These are phyloP conservation scores for Polietes domitor DNA, from an alignment of 2,888 invertebrate genomes.

Conservation along the genomic window DNA sequence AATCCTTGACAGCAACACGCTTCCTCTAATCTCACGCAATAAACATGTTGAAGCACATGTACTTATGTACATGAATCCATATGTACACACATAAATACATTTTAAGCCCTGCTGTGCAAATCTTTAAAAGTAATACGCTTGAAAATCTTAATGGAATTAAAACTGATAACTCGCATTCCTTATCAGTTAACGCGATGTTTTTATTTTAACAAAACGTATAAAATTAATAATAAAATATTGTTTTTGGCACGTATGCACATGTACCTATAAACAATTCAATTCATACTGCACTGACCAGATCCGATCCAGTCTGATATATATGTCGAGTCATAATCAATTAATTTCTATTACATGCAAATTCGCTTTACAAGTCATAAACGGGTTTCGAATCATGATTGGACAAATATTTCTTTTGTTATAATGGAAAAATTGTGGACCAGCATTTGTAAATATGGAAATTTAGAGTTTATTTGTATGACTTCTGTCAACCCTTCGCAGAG, in stretches of 20 bases:
- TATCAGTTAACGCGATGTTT: slow-evolving; percentile 32
- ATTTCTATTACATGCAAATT: slow-evolving; percentile 67
- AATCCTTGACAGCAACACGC: no score
- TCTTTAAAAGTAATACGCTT: neutral
- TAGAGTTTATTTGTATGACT: no score
- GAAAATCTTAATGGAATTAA: neutral
- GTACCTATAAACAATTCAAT: neutral
- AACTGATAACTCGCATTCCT: neutral
- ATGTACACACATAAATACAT: no score
- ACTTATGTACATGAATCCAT: no score
- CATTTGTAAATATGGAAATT: neutral
- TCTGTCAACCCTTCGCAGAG: no score
- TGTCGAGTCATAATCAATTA: slow-evolving; percentile 62
- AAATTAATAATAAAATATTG: neutral
- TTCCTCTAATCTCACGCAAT: no score
- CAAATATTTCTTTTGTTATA: slow-evolving; percentile 6
- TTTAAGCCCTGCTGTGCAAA: neutral
- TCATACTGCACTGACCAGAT: slow-evolving; percentile 29
- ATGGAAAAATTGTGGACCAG: neutral
- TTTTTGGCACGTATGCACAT: neutral
- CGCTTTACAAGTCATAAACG: slow-evolving; percentile 24
- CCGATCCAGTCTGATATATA: slow-evolving; percentile 43
- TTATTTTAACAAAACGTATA: neutral
- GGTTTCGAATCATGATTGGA: slow-evolving; percentile 26
- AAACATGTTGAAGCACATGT: no score